Conservation (phyloP, 2,797 vertebrate genomes). For the Valencia hispanica region DNA sequence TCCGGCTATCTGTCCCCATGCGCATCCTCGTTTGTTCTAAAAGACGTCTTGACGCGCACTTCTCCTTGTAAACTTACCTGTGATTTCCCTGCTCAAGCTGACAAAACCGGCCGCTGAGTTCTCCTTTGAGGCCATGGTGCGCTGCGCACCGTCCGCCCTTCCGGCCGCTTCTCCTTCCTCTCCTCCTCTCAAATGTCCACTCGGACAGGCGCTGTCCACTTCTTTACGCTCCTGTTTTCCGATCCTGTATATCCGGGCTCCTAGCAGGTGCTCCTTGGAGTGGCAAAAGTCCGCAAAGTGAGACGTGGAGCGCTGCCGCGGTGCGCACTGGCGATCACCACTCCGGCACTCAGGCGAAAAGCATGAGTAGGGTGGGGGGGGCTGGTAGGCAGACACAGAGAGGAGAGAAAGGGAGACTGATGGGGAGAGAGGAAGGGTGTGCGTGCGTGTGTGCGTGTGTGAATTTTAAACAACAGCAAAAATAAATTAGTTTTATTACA, state of each 20-base stretch:
- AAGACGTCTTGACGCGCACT: background rate
- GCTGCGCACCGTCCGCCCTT: conserved; percentile 44
- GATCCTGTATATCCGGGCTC: conserved; percentile 7
- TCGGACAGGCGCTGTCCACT: conserved; percentile 4
- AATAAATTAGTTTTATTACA: background rate
- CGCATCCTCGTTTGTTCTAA: background rate
- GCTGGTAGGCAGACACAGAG: background rate
- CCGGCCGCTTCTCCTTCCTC: conserved; percentile 27
- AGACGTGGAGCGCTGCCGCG: conserved; percentile 45
- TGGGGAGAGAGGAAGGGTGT: too few species aligned
- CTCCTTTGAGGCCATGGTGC: conserved; percentile 81
- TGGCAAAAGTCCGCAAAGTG: conserved; percentile 55
- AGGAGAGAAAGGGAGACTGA: conserved; percentile 7
- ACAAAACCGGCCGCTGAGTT: conserved; percentile 67
- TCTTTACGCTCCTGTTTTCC: background rate
- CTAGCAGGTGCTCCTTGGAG: conserved; percentile 54
- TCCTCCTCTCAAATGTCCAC: conserved; percentile 7
- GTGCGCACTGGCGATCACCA: conserved; percentile 60
- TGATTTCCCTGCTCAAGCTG: conserved; percentile 79
- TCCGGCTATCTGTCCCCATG: background rate
- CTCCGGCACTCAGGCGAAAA: conserved; percentile 43
- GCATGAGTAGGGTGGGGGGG: conserved; percentile 16
- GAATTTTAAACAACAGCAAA: background rate
- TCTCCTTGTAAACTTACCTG: conserved; percentile 70
- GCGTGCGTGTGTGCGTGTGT: too few species aligned